Base-by-base conservation (phyloP, 2,888 invertebrate genomes). In the Macaria notata region DNA sequence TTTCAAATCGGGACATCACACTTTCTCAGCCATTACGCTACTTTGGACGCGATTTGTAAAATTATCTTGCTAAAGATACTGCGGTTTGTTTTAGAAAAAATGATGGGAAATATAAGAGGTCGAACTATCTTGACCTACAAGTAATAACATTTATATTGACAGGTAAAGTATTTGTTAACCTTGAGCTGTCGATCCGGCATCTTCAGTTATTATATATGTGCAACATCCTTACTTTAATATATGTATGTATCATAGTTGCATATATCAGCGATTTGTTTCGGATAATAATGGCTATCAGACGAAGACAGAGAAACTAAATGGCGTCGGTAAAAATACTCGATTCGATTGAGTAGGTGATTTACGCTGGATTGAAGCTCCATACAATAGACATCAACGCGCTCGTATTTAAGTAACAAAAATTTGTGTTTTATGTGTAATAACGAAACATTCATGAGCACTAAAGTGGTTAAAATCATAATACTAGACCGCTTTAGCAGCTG, bases 1-100 rank as follows among this genome's bases (percentile, higher is more conserved):
- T 55, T 53, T 45, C 51, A 52, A 63, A 62, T 61, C 44, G 39
- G 52, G 46, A 44, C 60, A 56, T 56, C 59, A 59, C 66, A 66
- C 66, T 66, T 64, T 66, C 61, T 45, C 57, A 45, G 9, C 45
- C 39, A 59, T 63, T 59, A 55, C 38, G 46, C 46, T 53, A 56
- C 8, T 49, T 55, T 38, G 43, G 9, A 3, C 4, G 39, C 8
- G 38, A 31, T 48, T 43, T 46, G 44, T 7, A 9, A 59, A 58
- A 51, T 54, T 53, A 57, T 29, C 46, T 56, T 19, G 50, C 41
- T 41, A 46, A 29, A 31, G 39, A 30, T 51, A 42, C 29, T 51
- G 31, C 41, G 9, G 31, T 47, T 39, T 43, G 9, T 48, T 51
- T 50, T 42, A 7, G 43, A 48, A 49, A 46, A 50, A 46, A 56